Base-by-base conservation (phyloP, 2,888 invertebrate species). In the Parnassius orleans region DNA sequence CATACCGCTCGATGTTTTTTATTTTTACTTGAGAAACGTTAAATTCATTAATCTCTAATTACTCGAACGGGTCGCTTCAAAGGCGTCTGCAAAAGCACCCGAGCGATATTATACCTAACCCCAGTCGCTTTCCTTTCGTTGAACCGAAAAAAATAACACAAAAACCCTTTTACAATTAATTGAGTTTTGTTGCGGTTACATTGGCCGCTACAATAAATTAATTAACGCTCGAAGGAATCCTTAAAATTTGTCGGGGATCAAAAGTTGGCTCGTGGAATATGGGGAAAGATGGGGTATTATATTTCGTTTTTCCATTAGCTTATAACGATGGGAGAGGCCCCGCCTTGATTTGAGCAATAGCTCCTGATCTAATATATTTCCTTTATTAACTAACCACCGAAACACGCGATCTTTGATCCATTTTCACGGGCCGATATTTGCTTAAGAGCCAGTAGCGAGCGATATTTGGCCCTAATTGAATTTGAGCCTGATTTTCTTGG, bases 151-250 rank as follows among this genome's bases (percentile, higher is more conserved):
- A 89, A 88, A 87, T 84, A 90, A 90, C 90, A 90, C 85, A 90
- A 90, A 90, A 91, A 90, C 91, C 90, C 90, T 91, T 91, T 91
- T 88, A 91, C 90, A 90, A 90, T 91, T 90, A 91, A 91, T 90
- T 91, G 91, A 90, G 90, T 91, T 90, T 90, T 90, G 90, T 90
- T 90, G 90, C 82, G 87, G 90, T 86, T 86, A 90, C 88, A 88
- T 86, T 82, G 84, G 77, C 80, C 77, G 84, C 84, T 89, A 88
- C 88, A 90, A 89, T 90, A 89, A 90, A 91, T 90, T 90, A 90
- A 91, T 90, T 90, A 90, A 87, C 88, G 90, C 88, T 89, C 79
- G 78, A 80, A 90, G 86, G 88, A 90, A 89, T 89, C 87, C 85
- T 88, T 86, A 89, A 90, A 90, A 90, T 90, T 90, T 83, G 87